A percentile compares a stretch with the other conserved stretches of the same genome.
Evolutionary conservation across 2,113 vertebrate species (phyloP).

Genomic region (Bambusicola thoracicus): DNA sequence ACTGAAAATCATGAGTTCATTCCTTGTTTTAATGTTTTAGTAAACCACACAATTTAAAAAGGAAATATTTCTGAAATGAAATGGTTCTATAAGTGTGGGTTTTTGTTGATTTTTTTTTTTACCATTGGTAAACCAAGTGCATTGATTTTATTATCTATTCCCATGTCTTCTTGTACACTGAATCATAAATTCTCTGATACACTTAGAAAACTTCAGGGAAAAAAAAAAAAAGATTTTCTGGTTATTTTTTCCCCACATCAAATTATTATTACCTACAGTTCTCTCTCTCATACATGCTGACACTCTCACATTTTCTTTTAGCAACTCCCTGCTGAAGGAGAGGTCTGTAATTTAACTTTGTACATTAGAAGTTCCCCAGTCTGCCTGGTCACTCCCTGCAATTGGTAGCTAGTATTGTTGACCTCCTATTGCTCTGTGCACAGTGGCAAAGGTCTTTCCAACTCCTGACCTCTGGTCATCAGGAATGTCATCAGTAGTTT

Average conservation of each 20-base stretch:
- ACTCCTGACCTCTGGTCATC: slow-evolving; percentile 66
- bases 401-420: slow-evolving; percentile 41
- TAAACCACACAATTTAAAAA: neutral
- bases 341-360: slow-evolving; percentile 48
- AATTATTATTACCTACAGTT: neutral
- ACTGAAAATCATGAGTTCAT: neutral
- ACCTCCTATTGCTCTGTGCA: slow-evolving; percentile 66
- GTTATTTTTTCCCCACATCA: neutral
- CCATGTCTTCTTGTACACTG: neutral
- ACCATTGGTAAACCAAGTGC: neutral
- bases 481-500: slow-evolving; percentile 71
- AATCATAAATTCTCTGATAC: neutral
- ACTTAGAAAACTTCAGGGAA: neutral
- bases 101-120: neutral
- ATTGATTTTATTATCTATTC: neutral
- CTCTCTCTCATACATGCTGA: neutral
- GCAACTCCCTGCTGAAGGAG: neutral
- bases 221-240: neutral
- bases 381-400: slow-evolving; percentile 23
- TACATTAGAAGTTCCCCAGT: neutral
- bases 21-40: neutral
- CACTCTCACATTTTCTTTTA: neutral
- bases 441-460: slow-evolving; percentile 56
- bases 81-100: neutral
- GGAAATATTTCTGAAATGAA: neutral